These are phyloP conservation scores for Cyanoliseus patagonus DNA, from an alignment of 2,113 vertebrate species.

Conservation along the genomic window DNA sequence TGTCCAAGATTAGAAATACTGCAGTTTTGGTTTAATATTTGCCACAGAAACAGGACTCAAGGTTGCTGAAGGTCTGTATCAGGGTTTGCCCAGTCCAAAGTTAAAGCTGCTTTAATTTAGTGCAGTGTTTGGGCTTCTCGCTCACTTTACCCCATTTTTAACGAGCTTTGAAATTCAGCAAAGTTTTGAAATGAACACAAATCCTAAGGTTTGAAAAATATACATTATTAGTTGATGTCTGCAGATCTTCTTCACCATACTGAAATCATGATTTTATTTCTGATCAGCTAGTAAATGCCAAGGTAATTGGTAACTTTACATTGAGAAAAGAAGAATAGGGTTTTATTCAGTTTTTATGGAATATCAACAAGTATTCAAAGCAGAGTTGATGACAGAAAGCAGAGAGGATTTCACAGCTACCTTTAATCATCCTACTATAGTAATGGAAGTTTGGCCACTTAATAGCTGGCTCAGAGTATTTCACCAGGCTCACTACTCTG, in stretches of 20 bases:
- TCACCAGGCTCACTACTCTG: not conserved
- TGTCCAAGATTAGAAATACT: not conserved
- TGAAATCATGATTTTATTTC: not conserved
- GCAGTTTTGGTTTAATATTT: not conserved
- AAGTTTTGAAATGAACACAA: not conserved
- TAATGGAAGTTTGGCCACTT: not conserved
- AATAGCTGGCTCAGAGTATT: not conserved
- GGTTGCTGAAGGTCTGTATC: not conserved
- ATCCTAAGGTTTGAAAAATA: not conserved
- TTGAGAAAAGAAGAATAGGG: not conserved
- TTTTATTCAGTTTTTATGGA: not conserved
- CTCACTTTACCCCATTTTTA: not conserved
- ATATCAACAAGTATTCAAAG: not conserved
- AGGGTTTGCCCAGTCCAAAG: not conserved
- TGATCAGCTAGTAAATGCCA: not conserved
- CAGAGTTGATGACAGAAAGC: not conserved
- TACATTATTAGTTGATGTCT: not conserved
- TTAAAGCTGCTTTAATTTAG: not conserved
- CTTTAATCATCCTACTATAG: not conserved
- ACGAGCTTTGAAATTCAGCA: not conserved
- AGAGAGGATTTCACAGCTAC: not conserved
- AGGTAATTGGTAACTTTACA: not conserved
- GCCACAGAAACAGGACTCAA: not conserved
- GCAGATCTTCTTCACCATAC: not conserved
- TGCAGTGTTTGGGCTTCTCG: not conserved